Base-by-base conservation (phyloP, 2,888 invertebrate species). In the Stictocephala bisonia region DNA sequence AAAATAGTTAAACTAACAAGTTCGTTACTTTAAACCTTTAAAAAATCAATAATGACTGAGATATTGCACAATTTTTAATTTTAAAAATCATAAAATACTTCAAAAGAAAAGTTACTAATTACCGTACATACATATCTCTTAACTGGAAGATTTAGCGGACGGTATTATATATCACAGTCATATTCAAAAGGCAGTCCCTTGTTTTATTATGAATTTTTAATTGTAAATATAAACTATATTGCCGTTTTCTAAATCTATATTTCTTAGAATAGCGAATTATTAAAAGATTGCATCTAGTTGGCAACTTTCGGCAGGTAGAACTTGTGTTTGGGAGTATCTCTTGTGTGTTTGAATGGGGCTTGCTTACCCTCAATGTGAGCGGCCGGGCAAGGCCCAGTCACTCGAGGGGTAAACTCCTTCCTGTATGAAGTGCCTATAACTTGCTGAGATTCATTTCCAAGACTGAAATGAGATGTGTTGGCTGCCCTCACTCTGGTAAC, bases 311-410 rank as follows among this genome's bases (percentile, higher is more conserved):
- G 88, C 82, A 92, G 88, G 83, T 93, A 95, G 83, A 93, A 94
- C 83, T 93, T 93, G 84, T 95, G 94, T 81, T 93, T 91, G 79
- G 90, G 91, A 11, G 94, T 93, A 83, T 95, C 93, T 76, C 94
- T 88, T 26, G 93, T 93, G 81, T 94, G 94, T 83, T 93, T 93
- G 84, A 91, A 95, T 18, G 92, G 92, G 72, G 93, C 90, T 70
- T 79, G 77, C 72, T 91, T 90, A 41, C 90, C 87, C 81, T 94
- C 92, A 70, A 94, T 87, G 76, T 93, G 86, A 31, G 93, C 88
- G 35, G 93, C 94, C 0, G 93, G 93, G 83, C 95, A 95, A 0
- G 93, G 91, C 67, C 93, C 92, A 77, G 90, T 90, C 67, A 87
- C 87, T 76, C 90, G 87, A 0, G 91, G 88, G 15, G 90, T 88